Base-by-base conservation (phyloP, 1,140 invertebrate species). In the Temnothorax nylanderi region DNA sequence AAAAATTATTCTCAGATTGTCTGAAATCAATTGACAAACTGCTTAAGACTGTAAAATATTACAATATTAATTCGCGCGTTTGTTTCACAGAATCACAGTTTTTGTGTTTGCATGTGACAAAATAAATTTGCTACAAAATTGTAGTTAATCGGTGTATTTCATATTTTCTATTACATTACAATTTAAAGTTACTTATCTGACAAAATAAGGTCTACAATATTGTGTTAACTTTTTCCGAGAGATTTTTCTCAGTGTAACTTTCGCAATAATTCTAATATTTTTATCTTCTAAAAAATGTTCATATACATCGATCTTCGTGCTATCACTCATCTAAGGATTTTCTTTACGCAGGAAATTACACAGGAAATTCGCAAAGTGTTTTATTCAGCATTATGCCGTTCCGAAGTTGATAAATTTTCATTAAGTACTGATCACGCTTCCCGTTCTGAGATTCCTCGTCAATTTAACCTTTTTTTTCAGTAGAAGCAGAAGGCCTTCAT, bases 401-500 rank as follows among this genome's bases (percentile, higher is more conserved):
- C 18, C 26, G 6, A 34, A 62, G 60, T 65, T 65, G 58, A 78
- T 78, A 65, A 65, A 78, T 78, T 78, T 65, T 32, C 60, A 65
- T 78, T 65, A 78, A 78, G 32, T 34, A 65, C 60, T 69, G 47
- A 67, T 69, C 32, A 37, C 21, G 34, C 67, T 82, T 49, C 11
- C 51, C 21, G 69, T 32, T 74, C 26, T 18, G 7, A 75, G 21
- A 84, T 84, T 75, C 7, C 44, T 60, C 78, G 51, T 82, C 65
- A 75, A 75, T 84, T 84, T 75, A 44, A 6, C 10, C 11, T 44
- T 10, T 37, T 75, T 44, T n/a, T 51, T 47, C 65, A 49, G 10
- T 7, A 41, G 21, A 32, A 69, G 51, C 64, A 47, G 21, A 56
- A 56, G 11, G 65, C 41, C 32, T 49, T 75, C 54, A 49, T 74